Conservation (phyloP, 1,140 invertebrate genomes). For the Theocolax elegans region DNA sequence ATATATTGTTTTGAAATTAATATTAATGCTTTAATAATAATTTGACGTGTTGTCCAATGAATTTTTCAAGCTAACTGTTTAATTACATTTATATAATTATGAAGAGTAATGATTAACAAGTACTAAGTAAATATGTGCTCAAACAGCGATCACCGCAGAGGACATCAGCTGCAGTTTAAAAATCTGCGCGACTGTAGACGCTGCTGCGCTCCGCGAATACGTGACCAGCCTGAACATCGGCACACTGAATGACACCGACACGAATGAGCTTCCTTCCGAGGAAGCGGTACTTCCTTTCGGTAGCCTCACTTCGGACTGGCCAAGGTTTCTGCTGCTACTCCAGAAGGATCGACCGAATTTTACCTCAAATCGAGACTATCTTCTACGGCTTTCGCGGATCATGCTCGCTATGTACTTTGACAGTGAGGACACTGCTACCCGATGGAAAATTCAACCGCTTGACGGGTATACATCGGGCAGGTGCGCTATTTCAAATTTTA, state of each 20-base stretch:
- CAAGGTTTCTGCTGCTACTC: constrained; percentile 45
- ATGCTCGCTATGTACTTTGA: constrained; percentile 45
- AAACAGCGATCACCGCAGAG: too few species aligned
- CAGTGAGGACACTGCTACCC: constrained; percentile 11
- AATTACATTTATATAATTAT: too few species aligned
- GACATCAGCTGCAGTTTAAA: background rate
- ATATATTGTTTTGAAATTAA: too few species aligned
- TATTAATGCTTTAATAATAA: too few species aligned
- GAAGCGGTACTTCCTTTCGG: constrained; percentile 47
- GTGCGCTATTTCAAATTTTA: too few species aligned
- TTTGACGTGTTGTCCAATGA: too few species aligned
- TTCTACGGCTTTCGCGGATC: constrained; percentile 45
- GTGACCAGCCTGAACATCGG: background rate
- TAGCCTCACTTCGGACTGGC: constrained; percentile 48
- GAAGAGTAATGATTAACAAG: too few species aligned
- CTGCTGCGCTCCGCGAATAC: constrained; percentile 11
- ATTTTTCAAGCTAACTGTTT: too few species aligned
- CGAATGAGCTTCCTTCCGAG: background rate
- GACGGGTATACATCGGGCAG: background rate
- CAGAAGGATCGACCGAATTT: constrained; percentile 40
- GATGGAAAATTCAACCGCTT: too few species aligned
- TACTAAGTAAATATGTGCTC: too few species aligned
- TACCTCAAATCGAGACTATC: constrained; percentile 43
- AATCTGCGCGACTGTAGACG: constrained; percentile 2
- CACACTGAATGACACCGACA: background rate